Evolutionary conservation across 2,888 invertebrate genomes (phyloP).

Genomic region (Euphydryas editha): DNA sequence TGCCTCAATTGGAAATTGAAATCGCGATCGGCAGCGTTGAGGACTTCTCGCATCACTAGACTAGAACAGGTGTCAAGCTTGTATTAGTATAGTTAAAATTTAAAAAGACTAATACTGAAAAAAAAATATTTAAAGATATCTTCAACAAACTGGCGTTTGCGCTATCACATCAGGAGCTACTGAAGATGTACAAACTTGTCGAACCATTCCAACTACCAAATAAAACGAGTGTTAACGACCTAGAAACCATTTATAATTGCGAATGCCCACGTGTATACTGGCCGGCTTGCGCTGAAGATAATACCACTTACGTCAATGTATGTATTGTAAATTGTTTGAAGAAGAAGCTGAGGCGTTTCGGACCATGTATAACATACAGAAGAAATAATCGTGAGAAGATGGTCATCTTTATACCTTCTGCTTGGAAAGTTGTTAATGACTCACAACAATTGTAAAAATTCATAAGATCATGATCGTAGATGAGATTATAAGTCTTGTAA

Average conservation of each 20-base stretch:
- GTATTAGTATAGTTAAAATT: too few relatives aligned
- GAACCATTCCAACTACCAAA: constrained; percentile 32
- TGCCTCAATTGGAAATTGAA: too few relatives aligned
- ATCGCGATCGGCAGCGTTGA: too few relatives aligned
- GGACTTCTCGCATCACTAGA: too few relatives aligned
- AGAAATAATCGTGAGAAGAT: constrained; percentile 28
- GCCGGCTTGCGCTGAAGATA: constrained; percentile 48
- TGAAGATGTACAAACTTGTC: constrained; percentile 23
- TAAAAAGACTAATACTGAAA: too few relatives aligned
- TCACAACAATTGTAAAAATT: neutral
- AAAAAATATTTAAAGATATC: constrained; percentile 6
- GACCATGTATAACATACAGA: constrained; percentile 53
- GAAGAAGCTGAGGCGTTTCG: constrained; percentile 36
- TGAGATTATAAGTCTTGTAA: too few relatives aligned
- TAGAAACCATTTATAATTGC: constrained; percentile 28
- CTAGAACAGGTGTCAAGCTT: too few relatives aligned
- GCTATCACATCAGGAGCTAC: neutral
- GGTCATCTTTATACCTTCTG: constrained; percentile 25
- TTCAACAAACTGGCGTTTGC: neutral
- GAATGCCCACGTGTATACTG: constrained; percentile 54
- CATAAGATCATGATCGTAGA: too few relatives aligned
- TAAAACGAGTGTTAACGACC: constrained; percentile 24
- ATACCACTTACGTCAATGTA: constrained; percentile 50
- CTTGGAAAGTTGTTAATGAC: constrained; percentile 21
- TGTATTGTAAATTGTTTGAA: constrained; percentile 52